These are phyloP conservation scores for Xanthia togata DNA, from an alignment of 2,888 invertebrate species.

Conservation along the genomic window DNA sequence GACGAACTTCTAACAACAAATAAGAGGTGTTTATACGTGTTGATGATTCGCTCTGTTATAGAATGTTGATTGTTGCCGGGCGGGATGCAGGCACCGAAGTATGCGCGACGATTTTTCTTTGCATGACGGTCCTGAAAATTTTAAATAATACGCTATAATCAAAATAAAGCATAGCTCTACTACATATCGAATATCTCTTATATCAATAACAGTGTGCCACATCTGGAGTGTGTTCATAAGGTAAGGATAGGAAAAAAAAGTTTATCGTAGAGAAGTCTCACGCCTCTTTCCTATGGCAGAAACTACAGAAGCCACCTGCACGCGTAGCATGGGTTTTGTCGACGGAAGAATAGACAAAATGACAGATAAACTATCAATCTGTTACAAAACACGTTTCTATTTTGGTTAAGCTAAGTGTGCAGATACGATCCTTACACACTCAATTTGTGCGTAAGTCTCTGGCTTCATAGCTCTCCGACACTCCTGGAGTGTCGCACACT, in stretches of 20 bases:
- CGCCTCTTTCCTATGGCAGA: too few species aligned
- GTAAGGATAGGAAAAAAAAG: too few species aligned
- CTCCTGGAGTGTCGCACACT: constrained; percentile 21
- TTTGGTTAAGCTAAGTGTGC: too few species aligned
- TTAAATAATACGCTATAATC: constrained; percentile 22
- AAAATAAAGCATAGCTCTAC: not conserved
- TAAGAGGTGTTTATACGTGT: constrained; percentile 69
- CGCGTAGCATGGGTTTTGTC: too few species aligned
- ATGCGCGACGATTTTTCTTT: constrained; percentile 78
- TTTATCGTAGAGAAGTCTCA: not conserved
- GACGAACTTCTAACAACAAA: constrained; percentile 74
- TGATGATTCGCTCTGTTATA: constrained; percentile 60
- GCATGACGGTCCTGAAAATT: constrained; percentile 82
- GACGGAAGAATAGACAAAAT: too few species aligned
- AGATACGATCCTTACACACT: not conserved
- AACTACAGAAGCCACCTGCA: not conserved
- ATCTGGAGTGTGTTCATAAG: not conserved
- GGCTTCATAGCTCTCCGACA: not conserved
- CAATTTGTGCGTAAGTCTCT: not conserved
- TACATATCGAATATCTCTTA: constrained; percentile 4
- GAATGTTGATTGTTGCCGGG: constrained; percentile 74
- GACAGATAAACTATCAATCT: too few species aligned
- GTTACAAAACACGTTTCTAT: too few species aligned
- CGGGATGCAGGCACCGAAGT: constrained; percentile 82
- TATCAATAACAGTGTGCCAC: constrained; percentile 20